These are phyloP conservation scores for Momotus momota DNA, from an alignment of 2,797 vertebrate genomes.

Conservation along the genomic window DNA sequence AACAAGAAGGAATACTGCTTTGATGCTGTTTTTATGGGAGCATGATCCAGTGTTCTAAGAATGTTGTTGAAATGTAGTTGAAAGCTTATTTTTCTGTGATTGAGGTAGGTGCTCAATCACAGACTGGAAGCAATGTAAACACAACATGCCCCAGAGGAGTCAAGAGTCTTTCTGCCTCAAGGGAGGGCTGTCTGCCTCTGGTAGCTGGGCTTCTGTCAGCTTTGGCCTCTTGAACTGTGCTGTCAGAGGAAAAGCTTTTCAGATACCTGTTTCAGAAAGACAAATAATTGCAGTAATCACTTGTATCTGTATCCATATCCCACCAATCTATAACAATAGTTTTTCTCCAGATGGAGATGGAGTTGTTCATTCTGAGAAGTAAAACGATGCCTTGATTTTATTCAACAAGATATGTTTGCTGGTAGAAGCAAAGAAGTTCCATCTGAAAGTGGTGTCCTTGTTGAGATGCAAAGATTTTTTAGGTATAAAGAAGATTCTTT, in stretches of 20 bases:
- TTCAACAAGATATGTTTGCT: background rate
- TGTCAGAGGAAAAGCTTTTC: background rate
- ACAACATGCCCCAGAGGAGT: background rate
- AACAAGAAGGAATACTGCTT: background rate
- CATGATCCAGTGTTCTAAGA: background rate
- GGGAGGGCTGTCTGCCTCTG: background rate
- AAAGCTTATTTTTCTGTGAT: background rate
- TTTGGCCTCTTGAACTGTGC: background rate
- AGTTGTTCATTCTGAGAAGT: background rate
- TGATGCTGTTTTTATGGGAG: background rate
- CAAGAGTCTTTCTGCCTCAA: background rate
- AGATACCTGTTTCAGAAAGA: background rate
- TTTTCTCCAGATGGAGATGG: background rate
- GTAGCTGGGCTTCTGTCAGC: background rate
- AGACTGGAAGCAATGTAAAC: background rate
- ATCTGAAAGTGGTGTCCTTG: background rate
- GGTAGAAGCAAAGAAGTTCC: background rate
- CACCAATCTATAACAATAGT: conserved; percentile 41
- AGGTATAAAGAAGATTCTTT: background rate
- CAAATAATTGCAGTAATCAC: background rate
- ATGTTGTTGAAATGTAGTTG: background rate
- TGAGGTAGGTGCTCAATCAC: background rate
- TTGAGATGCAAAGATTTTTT: background rate
- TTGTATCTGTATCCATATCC: conserved; percentile 65
- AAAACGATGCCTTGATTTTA: background rate